Conservation (phyloP, 2,113 vertebrate genomes). For the Hassar affinis region DNA sequence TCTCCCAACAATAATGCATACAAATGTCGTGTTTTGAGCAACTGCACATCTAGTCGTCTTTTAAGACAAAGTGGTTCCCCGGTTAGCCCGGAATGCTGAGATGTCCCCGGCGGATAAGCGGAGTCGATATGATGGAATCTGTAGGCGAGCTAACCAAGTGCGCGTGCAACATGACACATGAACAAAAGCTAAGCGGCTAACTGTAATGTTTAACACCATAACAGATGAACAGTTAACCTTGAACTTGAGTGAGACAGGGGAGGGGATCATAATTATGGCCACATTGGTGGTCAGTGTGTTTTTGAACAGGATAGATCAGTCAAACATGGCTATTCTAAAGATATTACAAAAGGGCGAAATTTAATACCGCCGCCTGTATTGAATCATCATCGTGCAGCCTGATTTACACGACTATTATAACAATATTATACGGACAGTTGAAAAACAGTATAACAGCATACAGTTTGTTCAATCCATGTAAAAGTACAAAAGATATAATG, state of each 20-base stretch:
- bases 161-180: background rate
- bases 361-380: background rate
- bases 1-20: background rate
- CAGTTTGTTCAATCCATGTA: background rate
- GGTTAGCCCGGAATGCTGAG: background rate
- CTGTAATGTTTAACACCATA: background rate
- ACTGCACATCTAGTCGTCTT: background rate
- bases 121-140: conserved; percentile 38
- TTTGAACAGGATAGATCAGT: background rate
- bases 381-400: background rate
- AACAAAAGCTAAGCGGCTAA: conserved; percentile 32
- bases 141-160: background rate
- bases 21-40: background rate
- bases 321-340: background rate
- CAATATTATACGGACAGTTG: background rate
- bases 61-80: background rate
- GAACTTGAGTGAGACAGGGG: background rate
- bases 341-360: background rate
- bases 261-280: background rate
- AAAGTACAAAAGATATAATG: background rate
- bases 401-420: background rate
- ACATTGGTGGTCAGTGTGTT: background rate
- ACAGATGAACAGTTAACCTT: background rate
- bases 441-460: background rate
- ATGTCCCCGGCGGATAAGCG: background rate